Conservation (phyloP, 2,888 invertebrate genomes). For the Caenorhabditis uteleia region DNA sequence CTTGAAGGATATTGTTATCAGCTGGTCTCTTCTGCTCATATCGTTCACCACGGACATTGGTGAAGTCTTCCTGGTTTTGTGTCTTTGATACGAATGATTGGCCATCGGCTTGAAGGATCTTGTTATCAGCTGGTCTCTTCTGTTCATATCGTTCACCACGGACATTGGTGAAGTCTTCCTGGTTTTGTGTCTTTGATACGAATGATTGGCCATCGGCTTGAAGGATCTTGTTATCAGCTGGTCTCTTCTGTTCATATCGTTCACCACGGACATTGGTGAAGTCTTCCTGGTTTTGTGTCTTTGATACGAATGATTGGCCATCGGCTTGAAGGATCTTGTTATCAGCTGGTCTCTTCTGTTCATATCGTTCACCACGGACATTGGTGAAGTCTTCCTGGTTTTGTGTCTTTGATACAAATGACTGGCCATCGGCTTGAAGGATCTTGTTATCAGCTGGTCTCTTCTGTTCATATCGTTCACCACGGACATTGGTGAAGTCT, state of each 20-base stretch:
- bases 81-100: background rate
- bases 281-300: conserved; percentile 18
- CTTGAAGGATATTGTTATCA: conserved; percentile 7
- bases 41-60: conserved; percentile 8
- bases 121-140: conserved; percentile 1
- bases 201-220: conserved; percentile 24
- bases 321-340: conserved; percentile 36
- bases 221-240: conserved; percentile 46
- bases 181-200: conserved; percentile 19
- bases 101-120: conserved; percentile 3
- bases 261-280: conserved; percentile 1
- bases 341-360: conserved; percentile 32
- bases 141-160: conserved; percentile 31
- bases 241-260: conserved; percentile 10
- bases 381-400: conserved; percentile 29
- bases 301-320: background rate
- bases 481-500: conserved; percentile 8
- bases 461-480: conserved; percentile 11
- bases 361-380: conserved; percentile 45
- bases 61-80: conserved; percentile 4
- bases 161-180: conserved; percentile 18
- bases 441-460: conserved; percentile 9
- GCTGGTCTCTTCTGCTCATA: background rate
- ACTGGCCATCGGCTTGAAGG: conserved; percentile 11
- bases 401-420: conserved; percentile 33